A percentile compares a stretch with the other conserved stretches of the same genome.
Conservation (phyloP, 2,113 vertebrate species). For the Macquaria ambigua region DNA sequence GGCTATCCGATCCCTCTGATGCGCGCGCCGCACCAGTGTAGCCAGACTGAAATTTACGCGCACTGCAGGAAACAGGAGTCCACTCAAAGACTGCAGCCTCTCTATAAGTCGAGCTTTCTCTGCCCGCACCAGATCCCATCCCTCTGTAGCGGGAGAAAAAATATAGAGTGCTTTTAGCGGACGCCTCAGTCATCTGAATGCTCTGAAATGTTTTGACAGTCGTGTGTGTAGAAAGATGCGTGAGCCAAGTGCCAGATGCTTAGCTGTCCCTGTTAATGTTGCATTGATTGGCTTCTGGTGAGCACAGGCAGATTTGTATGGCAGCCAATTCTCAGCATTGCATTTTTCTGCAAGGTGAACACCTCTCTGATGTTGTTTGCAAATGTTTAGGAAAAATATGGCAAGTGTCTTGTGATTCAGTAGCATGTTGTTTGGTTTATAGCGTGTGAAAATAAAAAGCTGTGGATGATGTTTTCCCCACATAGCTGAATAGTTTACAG, state of each 20-base stretch:
- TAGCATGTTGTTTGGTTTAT: conserved; percentile 4
- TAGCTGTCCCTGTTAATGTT: conserved; percentile 54
- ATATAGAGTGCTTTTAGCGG: not conserved
- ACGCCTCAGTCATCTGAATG: conserved; percentile 27
- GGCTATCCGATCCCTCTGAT: conserved; percentile 49
- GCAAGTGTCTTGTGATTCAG: conserved; percentile 22
- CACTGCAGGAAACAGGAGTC: conserved; percentile 78
- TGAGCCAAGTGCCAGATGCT: conserved; percentile 56
- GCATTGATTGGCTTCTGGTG: conserved; percentile 59
- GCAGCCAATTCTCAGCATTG: conserved; percentile 33
- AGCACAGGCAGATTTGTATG: conserved; percentile 26
- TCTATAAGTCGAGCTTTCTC: conserved; percentile 38
- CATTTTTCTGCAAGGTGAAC: conserved; percentile 32
- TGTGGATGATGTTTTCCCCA: not conserved
- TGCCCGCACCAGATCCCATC: conserved; percentile 11
- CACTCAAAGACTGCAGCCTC: conserved; percentile 71
- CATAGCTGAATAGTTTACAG: not conserved
- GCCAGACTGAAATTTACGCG: conserved; percentile 71
- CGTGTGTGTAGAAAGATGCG: conserved; percentile 20
- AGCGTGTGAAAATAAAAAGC: not conserved
- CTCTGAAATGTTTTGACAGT: conserved; percentile 37
- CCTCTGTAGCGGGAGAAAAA: not conserved
- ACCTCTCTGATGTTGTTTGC: conserved; percentile 48
- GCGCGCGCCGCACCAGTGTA: conserved; percentile 59
- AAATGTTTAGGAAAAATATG: conserved; percentile 31